phyloP scores from a whole-genome alignment of 2,888 invertebrate genomes.

The Eurytoma adleriae region DNA sequence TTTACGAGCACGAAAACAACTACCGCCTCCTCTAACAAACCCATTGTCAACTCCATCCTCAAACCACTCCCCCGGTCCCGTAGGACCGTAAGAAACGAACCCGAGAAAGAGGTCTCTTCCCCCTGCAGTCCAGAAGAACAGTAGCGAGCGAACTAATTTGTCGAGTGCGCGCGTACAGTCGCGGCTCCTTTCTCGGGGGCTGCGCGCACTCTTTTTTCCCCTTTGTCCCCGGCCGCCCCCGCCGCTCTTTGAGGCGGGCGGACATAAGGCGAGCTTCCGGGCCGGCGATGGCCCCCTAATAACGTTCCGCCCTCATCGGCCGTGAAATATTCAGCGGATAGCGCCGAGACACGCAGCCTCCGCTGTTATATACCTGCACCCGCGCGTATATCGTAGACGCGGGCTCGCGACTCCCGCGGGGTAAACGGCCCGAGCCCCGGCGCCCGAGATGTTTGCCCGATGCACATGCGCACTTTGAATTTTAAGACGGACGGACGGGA shows the following conservation, averaged over 20 bases:
- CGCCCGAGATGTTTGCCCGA: neutral
- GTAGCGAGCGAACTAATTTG: slow-evolving; percentile 10
- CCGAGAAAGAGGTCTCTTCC: too few species aligned
- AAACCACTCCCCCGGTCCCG: too few species aligned
- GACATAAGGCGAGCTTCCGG: slow-evolving; percentile 13
- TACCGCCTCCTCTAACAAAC: too few species aligned
- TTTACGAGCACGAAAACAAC: too few species aligned
- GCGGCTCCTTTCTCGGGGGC: neutral
- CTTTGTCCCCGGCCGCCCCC: neutral
- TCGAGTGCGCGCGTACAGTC: neutral
- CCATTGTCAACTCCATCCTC: too few species aligned
- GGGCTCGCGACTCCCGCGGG: neutral
- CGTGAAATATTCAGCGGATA: neutral
- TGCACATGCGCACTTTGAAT: neutral
- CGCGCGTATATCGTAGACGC: too few species aligned
- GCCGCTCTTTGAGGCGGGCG: neutral
- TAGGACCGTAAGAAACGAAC: too few species aligned
- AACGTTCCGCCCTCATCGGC: slow-evolving; percentile 4
- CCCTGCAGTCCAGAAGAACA: too few species aligned
- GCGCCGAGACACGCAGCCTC: neutral
- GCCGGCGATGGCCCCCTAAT: slow-evolving; percentile 13
- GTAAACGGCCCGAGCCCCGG: slow-evolving; percentile 14
- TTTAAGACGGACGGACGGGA: too few species aligned
- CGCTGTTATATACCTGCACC: neutral
- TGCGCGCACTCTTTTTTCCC: neutral